Percentiles rank a stretch among this genome's conserved stretches.
These are phyloP conservation scores for Corapipo altera DNA, from an alignment of 2,113 vertebrate species.

Conservation along the genomic window DNA sequence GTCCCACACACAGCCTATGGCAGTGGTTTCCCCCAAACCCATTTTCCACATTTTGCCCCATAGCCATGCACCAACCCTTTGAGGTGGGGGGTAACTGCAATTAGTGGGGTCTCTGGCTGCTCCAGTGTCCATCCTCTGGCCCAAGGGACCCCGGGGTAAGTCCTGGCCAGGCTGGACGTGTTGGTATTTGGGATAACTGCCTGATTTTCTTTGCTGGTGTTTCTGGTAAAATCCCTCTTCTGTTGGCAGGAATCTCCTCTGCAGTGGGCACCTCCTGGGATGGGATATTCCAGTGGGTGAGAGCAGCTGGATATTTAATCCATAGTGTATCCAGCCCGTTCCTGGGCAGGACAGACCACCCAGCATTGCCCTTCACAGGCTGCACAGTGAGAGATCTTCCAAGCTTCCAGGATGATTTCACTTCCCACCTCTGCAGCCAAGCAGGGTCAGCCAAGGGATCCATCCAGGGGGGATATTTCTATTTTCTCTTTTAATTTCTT, in stretches of 20 bases:
- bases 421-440: not conserved
- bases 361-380: not conserved
- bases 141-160: accelerated
- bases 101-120: not conserved
- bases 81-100: not conserved
- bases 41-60: not conserved
- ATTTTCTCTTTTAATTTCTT: not conserved
- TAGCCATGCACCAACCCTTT: accelerated
- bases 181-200: not conserved
- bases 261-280: not conserved
- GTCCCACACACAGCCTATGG: not conserved
- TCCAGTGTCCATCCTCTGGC: not conserved
- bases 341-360: not conserved
- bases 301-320: not conserved
- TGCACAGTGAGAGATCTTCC: not conserved
- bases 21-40: not conserved
- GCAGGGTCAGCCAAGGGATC: accelerated
- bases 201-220: not conserved
- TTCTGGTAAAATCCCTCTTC: not conserved
- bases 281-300: accelerated
- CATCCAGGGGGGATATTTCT: not conserved
- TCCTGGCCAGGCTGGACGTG: not conserved
- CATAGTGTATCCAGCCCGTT: accelerated
- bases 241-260: not conserved
- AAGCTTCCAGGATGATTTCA: not conserved